Conservation (phyloP, 2,888 invertebrate genomes). For the Macrosoma leucophasiata region DNA sequence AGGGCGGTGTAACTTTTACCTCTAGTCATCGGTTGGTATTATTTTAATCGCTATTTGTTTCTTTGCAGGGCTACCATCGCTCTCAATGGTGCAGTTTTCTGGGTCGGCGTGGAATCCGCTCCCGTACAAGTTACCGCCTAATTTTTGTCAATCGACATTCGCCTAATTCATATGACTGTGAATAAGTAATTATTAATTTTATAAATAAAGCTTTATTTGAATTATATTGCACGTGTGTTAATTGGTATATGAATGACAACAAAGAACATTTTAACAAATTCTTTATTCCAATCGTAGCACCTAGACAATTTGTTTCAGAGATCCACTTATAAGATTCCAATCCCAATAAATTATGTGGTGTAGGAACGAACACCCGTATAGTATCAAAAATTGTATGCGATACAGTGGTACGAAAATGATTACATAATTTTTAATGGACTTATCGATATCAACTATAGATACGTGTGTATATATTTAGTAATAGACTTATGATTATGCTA, state of each 20-base stretch:
- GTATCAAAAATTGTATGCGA: conserved; percentile 1
- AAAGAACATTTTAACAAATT: conserved; percentile 40
- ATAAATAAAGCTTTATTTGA: conserved; percentile 3
- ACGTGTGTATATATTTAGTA: not conserved
- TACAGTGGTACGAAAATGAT: conserved; percentile 1
- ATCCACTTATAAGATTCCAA: conserved; percentile 38
- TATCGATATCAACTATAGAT: conserved; percentile 4
- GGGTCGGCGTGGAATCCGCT: conserved; percentile 80
- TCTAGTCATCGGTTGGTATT: not conserved
- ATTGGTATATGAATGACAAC: conserved; percentile 14
- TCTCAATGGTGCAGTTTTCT: conserved; percentile 81
- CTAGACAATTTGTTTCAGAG: conserved; percentile 60
- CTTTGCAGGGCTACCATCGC: conserved; percentile 80
- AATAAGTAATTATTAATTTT: conserved; percentile 5
- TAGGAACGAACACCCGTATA: conserved; percentile 33
- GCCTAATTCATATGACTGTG: not conserved
- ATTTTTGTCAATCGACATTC: conserved; percentile 10
- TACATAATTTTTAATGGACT: no score
- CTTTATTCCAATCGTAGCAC: conserved; percentile 64
- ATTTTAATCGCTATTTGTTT: conserved; percentile 25
- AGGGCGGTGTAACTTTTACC: not conserved
- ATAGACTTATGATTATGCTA: no score
- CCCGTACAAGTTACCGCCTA: conserved; percentile 70
- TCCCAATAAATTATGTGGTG: conserved; percentile 5
- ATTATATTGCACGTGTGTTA: conserved; percentile 8